Conservation (phyloP, 2,888 invertebrate species). For the Acleris cristana region DNA sequence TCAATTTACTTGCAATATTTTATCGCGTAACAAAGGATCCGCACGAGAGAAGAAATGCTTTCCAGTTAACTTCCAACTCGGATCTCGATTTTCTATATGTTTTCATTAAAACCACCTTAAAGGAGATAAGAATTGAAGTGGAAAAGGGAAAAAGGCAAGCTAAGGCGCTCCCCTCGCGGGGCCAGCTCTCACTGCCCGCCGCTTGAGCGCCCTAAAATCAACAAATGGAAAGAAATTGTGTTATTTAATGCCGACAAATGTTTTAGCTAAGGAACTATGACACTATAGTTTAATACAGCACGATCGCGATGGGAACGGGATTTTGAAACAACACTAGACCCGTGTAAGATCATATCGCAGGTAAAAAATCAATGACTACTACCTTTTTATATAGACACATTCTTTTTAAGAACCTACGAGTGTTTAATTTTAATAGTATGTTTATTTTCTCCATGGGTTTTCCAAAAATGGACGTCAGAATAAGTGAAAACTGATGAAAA, state of each 20-base stretch:
- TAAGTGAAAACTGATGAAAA: not conserved
- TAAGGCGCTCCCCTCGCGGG: constrained; percentile 7
- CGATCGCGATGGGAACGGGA: too few species aligned
- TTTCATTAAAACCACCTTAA: constrained; percentile 37
- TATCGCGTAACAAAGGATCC: constrained; percentile 24
- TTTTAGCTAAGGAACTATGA: too few species aligned
- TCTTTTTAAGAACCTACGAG: too few species aligned
- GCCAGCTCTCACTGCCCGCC: constrained; percentile 16
- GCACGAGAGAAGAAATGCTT: constrained; percentile 10
- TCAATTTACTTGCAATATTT: constrained; percentile 6
- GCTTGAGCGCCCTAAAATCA: constrained; percentile 24
- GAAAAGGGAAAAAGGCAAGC: constrained; percentile 23
- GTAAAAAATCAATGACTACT: too few species aligned
- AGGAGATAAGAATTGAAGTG: constrained; percentile 31
- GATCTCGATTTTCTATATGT: constrained; percentile 29
- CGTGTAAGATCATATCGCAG: too few species aligned
- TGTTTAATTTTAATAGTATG: too few species aligned
- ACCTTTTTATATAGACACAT: too few species aligned
- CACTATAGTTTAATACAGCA: too few species aligned
- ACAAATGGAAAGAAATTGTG: constrained; percentile 29
- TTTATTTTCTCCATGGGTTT: too few species aligned
- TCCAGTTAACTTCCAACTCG: constrained; percentile 29
- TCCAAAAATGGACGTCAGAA: too few species aligned
- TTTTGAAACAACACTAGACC: too few species aligned
- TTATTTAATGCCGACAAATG: not conserved